phyloP scores from a whole-genome alignment of 2,888 invertebrate genomes.

The Brassicogethes aeneus region DNA sequence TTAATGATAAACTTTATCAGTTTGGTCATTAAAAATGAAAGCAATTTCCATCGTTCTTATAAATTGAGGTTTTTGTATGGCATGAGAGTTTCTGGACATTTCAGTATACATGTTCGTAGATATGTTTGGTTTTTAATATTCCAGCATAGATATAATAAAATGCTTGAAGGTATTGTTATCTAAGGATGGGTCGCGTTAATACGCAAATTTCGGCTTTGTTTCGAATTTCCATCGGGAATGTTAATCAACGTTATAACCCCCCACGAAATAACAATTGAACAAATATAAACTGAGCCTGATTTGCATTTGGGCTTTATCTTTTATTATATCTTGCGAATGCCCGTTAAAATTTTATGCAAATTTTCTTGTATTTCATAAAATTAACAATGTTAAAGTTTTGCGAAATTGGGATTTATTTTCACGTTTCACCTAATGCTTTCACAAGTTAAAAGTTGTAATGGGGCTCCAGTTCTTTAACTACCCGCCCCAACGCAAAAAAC shows the following conservation, averaged over 20 bases:
- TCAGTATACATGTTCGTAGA: no score
- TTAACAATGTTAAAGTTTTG: no score
- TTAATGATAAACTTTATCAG: no score
- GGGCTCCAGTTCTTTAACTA: no score
- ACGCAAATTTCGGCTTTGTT: not conserved
- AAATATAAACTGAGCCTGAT: not conserved
- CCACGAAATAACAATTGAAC: not conserved
- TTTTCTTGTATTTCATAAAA: not conserved
- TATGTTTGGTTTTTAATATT: no score
- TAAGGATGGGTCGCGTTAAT: not conserved
- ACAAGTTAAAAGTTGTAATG: no score
- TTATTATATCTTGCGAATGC: not conserved
- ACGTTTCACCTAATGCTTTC: not conserved
- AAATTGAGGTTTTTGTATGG: no score
- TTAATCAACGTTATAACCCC: not conserved
- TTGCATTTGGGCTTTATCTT: not conserved
- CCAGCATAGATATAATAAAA: conserved; percentile 1
- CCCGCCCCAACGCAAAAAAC: no score
- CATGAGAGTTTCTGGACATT: no score
- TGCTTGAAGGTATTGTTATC: not conserved
- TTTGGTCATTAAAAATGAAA: no score
- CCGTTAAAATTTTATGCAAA: not conserved
- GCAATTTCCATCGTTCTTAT: no score
- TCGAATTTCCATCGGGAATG: not conserved
- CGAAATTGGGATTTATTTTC: no score